Evolutionary conservation across 2,888 invertebrate species (phyloP).

Genomic region (Nezara viridula): DNA sequence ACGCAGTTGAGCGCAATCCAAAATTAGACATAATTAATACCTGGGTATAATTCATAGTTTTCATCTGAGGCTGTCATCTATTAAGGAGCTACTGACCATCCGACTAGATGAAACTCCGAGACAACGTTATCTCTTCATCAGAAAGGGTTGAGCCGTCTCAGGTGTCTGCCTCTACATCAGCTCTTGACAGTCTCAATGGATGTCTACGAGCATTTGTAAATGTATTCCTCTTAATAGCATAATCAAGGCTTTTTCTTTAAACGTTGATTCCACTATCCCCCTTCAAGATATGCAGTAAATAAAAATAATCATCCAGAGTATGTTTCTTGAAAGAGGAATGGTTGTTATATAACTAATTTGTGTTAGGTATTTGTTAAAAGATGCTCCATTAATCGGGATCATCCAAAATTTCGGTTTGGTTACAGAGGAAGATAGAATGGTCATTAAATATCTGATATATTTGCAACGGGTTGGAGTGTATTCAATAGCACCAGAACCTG

Average conservation of each 20-base stretch:
- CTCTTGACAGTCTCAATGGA: conserved; percentile 10
- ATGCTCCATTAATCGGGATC: too few relatives aligned
- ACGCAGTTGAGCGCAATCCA: not conserved
- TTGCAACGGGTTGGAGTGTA: too few relatives aligned
- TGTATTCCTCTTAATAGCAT: not conserved
- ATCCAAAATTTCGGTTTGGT: too few relatives aligned
- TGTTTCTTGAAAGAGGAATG: not conserved
- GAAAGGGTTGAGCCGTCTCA: conserved; percentile 9
- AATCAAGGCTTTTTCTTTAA: conserved; percentile 4
- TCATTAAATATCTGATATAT: too few relatives aligned
- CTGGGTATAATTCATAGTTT: conserved; percentile 17
- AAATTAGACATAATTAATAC: conserved; percentile 36
- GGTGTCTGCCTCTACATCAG: conserved; percentile 24
- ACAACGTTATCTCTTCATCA: conserved; percentile 17
- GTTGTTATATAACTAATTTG: too few relatives aligned
- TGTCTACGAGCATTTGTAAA: not conserved
- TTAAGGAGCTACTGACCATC: conserved; percentile 38
- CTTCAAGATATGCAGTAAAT: not conserved
- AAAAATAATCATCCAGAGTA: not conserved
- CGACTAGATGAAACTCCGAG: not conserved
- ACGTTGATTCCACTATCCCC: not conserved
- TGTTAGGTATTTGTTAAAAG: too few relatives aligned
- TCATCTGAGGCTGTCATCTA: conserved; percentile 34
- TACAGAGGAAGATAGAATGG: too few relatives aligned
- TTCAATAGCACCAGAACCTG: too few relatives aligned